Evolutionary conservation across 2,113 vertebrate genomes (phyloP).

Genomic region (Callocephalon fimbriatum): DNA sequence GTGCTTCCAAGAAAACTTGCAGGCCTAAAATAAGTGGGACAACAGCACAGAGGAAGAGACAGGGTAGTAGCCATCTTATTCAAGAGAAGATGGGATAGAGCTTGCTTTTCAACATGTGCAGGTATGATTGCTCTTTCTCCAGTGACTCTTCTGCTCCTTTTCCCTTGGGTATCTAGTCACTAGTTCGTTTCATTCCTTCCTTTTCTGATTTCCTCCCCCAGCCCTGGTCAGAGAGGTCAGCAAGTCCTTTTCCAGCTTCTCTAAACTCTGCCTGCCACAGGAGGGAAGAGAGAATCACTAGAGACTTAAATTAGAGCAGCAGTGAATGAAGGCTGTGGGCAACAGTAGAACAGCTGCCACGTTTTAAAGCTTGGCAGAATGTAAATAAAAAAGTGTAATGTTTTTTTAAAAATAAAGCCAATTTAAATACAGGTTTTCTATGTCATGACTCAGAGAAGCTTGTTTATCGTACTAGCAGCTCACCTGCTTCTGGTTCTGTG

Average conservation of each 20-base stretch:
- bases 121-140: neutral
- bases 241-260: neutral
- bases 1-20: neutral
- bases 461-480: neutral
- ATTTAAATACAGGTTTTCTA: neutral
- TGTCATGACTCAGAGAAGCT: neutral
- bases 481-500: neutral
- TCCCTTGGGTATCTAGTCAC: neutral
- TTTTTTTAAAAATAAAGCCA: neutral
- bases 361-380: neutral
- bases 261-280: neutral
- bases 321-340: neutral
- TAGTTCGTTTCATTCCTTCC: neutral
- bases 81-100: neutral
- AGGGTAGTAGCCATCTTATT: neutral
- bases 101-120: neutral
- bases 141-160: neutral
- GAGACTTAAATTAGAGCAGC: neutral
- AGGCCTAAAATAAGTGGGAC: neutral
- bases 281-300: neutral
- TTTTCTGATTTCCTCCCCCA: neutral
- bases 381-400: neutral
- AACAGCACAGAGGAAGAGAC: neutral
- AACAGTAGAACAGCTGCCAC: neutral
- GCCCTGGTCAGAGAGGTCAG: neutral